Conservation (phyloP, 2,113 vertebrate species). For the Speoplatyrhinus poulsoni region DNA sequence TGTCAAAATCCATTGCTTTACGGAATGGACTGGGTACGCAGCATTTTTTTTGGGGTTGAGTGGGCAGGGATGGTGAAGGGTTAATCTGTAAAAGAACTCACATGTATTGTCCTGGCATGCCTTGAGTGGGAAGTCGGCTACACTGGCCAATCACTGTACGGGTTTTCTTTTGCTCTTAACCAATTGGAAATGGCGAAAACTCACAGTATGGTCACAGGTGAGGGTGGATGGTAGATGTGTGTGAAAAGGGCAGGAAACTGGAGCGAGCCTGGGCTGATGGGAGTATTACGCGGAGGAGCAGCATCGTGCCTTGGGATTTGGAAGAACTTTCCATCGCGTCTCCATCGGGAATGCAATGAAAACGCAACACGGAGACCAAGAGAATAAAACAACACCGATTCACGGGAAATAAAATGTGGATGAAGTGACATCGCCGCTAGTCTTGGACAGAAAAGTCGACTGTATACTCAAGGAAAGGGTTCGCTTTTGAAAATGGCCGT, state of each 20-base stretch:
- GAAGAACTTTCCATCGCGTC: conserved; percentile 49
- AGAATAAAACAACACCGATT: conserved; percentile 25
- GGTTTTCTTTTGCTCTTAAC: conserved; percentile 29
- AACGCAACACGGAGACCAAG: conserved; percentile 33
- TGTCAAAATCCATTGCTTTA: background rate
- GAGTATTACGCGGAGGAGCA: conserved; percentile 63
- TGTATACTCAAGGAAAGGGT: conserved; percentile 32
- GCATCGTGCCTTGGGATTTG: conserved; percentile 61
- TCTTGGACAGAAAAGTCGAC: conserved; percentile 4
- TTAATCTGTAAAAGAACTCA: conserved; percentile 62
- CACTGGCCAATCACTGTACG: conserved; percentile 74
- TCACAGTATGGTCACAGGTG: conserved; percentile 80
- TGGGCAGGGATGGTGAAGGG: conserved; percentile 52
- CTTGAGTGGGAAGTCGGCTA: conserved; percentile 57
- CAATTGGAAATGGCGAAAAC: conserved; percentile 63
- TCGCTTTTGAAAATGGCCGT: conserved; percentile 80
- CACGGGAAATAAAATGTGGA: conserved; percentile 56
- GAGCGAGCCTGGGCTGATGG: conserved; percentile 60
- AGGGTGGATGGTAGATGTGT: conserved; percentile 74
- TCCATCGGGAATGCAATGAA: conserved; percentile 59
- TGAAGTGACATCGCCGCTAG: conserved; percentile 51
- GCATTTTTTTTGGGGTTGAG: background rate
- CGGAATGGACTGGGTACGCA: conserved; percentile 1
- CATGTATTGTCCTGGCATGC: conserved; percentile 39
- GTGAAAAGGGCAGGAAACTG: conserved; percentile 74